phyloP scores from a whole-genome alignment of 2,113 vertebrate genomes.

The Halichoerus grypus region DNA sequence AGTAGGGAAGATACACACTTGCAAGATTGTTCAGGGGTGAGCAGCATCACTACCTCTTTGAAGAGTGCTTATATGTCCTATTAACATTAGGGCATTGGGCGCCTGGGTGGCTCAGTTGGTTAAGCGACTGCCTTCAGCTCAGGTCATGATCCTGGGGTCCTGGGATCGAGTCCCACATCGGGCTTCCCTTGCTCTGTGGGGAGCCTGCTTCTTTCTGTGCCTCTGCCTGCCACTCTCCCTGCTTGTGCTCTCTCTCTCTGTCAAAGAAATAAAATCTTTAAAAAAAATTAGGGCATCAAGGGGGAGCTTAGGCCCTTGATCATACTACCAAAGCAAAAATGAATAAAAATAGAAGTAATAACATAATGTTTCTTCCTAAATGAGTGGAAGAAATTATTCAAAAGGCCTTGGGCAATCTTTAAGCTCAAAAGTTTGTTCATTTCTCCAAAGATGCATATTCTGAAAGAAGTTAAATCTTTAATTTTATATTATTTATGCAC shows the following conservation, averaged over 20 bases:
- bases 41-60: background rate
- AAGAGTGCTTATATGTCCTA: background rate
- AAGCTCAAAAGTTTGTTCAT: constrained; percentile 39
- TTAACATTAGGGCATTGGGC: background rate
- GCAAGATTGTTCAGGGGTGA: background rate
- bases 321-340: constrained; percentile 11
- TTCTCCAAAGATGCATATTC: constrained; percentile 48
- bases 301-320: background rate
- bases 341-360: constrained; percentile 41
- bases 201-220: too few species aligned
- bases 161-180: too few species aligned
- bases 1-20: background rate
- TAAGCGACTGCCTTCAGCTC: too few species aligned
- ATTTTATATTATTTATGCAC: constrained; percentile 49
- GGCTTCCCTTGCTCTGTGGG: too few species aligned
- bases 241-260: too few species aligned
- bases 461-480: background rate
- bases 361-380: background rate
- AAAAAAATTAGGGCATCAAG: background rate
- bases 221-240: too few species aligned
- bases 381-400: constrained; percentile 55
- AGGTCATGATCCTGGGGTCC: too few species aligned
- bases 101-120: too few species aligned
- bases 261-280: too few species aligned
- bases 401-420: constrained; percentile 62